These are phyloP conservation scores for Thumatha senex DNA, from an alignment of 2,888 invertebrate genomes.

Conservation along the genomic window DNA sequence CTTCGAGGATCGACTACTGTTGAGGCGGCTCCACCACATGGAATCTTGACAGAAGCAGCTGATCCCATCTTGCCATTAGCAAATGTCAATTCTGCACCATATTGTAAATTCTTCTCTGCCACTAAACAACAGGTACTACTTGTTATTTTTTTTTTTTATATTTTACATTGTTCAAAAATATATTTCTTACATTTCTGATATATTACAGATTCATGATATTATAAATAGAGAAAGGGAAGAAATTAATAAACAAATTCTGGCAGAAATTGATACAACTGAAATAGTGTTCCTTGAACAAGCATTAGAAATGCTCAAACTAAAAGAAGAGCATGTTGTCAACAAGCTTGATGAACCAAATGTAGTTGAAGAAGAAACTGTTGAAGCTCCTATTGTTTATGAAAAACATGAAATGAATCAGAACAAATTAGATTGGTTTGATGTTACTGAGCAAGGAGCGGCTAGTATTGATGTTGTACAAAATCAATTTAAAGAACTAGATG, in stretches of 20 bases:
- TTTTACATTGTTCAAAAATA: neutral
- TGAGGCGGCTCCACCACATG: conserved; percentile 84
- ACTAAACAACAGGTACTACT: conserved; percentile 84
- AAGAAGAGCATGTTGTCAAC: conserved; percentile 68
- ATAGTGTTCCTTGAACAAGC: conserved; percentile 94
- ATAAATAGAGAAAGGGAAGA: conserved; percentile 89
- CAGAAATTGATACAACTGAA: conserved; percentile 91
- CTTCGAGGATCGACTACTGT: conserved; percentile 87
- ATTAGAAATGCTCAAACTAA: conserved; percentile 84
- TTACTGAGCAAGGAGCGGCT: conserved; percentile 66
- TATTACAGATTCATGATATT: conserved; percentile 85
- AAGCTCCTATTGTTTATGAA: conserved; percentile 54
- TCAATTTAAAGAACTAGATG: conserved; percentile 50
- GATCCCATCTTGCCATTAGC: conserved; percentile 59
- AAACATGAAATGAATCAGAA: conserved; percentile 58
- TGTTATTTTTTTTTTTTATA: too few species aligned
- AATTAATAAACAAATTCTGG: conserved; percentile 84
- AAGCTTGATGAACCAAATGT: conserved; percentile 42
- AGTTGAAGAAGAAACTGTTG: conserved; percentile 38
- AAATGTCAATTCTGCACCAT: conserved; percentile 79
- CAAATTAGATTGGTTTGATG: conserved; percentile 74
- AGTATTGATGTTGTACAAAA: conserved; percentile 54
- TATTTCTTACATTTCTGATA: neutral
- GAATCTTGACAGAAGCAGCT: conserved; percentile 69
- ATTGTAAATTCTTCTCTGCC: conserved; percentile 91